phyloP scores from a whole-genome alignment of 1,140 invertebrate species.

The Magallana ariakensis region DNA sequence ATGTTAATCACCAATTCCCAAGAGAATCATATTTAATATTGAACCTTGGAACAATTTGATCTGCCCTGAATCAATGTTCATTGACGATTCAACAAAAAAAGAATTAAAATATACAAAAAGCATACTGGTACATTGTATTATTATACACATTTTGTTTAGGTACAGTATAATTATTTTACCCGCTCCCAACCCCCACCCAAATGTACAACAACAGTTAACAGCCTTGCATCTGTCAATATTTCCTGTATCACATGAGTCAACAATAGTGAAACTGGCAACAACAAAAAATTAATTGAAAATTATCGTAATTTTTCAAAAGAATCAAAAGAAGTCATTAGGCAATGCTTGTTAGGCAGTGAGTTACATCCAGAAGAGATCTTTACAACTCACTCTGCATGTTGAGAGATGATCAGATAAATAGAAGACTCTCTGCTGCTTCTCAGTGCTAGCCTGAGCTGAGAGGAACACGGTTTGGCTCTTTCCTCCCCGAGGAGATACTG shows the following conservation, averaged over 20 bases:
- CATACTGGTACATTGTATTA: too few relatives aligned
- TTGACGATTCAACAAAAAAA: too few relatives aligned
- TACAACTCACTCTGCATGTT: background rate
- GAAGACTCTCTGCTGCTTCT: background rate
- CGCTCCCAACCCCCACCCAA: too few relatives aligned
- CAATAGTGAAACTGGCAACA: too few relatives aligned
- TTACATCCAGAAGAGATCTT: background rate
- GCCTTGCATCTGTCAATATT: too few relatives aligned
- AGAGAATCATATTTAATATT: background rate
- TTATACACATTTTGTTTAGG: too few relatives aligned
- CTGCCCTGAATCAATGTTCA: too few relatives aligned
- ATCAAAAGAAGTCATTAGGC: slow-evolving; percentile 12
- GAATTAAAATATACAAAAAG: too few relatives aligned
- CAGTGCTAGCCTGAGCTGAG: background rate
- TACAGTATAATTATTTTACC: too few relatives aligned
- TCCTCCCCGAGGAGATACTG: background rate
- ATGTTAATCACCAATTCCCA: slow-evolving; percentile 12
- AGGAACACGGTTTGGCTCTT: slow-evolving; percentile 23
- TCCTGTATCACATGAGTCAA: too few relatives aligned
- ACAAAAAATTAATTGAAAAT: too few relatives aligned
- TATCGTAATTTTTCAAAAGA: background rate
- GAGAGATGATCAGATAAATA: background rate
- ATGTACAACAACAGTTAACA: too few relatives aligned
- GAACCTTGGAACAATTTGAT: background rate
- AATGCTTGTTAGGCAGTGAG: background rate